Evolutionary conservation across 2,888 invertebrate genomes (phyloP).

Genomic region (Automeris io): DNA sequence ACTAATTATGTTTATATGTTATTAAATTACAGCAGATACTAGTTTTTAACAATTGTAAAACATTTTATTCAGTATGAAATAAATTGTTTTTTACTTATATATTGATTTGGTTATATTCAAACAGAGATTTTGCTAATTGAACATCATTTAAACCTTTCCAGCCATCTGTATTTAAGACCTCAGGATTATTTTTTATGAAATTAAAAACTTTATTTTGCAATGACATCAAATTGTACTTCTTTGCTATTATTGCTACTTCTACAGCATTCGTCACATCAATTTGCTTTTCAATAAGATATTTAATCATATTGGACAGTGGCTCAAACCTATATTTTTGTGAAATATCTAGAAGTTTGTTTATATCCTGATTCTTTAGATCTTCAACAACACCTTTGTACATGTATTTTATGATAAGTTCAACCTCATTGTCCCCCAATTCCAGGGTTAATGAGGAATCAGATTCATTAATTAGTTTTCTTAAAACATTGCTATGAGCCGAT

Average conservation of each 20-base stretch:
- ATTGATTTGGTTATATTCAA: constrained; percentile 21
- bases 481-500: constrained; percentile 45
- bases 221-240: constrained; percentile 40
- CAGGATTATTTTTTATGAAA: constrained; percentile 46
- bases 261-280: constrained; percentile 49
- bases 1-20: too few relatives aligned
- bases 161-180: constrained; percentile 40
- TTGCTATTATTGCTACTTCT: constrained; percentile 44
- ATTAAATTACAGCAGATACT: too few relatives aligned
- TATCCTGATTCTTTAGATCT: constrained; percentile 38
- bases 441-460: constrained; percentile 27
- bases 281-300: constrained; percentile 36
- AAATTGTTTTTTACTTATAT: too few relatives aligned
- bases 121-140: constrained; percentile 45
- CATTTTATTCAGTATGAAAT: background rate
- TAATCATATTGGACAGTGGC: constrained; percentile 35
- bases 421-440: constrained; percentile 41
- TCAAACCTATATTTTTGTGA: constrained; percentile 41
- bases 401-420: constrained; percentile 49
- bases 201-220: constrained; percentile 38
- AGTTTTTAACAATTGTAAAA: background rate
- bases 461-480: constrained; percentile 37
- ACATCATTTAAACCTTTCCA: constrained; percentile 54
- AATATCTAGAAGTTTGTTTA: constrained; percentile 37
- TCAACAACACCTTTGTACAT: constrained; percentile 51